These are phyloP conservation scores for Rugalucina vietnamica DNA, from an alignment of 2,888 invertebrate species.

Conservation along the genomic window DNA sequence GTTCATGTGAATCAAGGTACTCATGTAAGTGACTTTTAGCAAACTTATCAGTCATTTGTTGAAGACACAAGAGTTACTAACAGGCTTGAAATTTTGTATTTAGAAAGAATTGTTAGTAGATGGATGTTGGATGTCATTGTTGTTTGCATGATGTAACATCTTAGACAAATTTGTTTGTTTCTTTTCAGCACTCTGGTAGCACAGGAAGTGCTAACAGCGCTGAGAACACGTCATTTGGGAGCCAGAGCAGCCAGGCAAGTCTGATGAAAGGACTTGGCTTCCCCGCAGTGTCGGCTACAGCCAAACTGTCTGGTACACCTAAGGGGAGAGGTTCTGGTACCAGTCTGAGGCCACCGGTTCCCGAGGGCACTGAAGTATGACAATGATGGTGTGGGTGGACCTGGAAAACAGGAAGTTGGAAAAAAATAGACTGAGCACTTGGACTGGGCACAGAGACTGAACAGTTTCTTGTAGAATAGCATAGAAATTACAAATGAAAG, in stretches of 20 bases:
- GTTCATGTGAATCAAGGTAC: too few species aligned
- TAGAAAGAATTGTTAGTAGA: too few species aligned
- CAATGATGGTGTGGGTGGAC: neutral
- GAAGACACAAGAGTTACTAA: too few species aligned
- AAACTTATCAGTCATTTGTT: too few species aligned
- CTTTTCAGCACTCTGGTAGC: conserved; percentile 76
- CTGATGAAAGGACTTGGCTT: conserved; percentile 57
- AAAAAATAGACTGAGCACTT: too few species aligned
- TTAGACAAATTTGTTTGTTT: too few species aligned
- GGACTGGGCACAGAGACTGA: too few species aligned
- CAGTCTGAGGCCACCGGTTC: conserved; percentile 56
- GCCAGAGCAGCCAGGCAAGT: conserved; percentile 61
- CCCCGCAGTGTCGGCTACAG: conserved; percentile 37
- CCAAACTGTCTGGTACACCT: conserved; percentile 33
- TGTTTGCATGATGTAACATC: too few species aligned
- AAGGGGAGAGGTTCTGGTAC: conserved; percentile 31
- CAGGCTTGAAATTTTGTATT: too few species aligned
- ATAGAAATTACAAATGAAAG: neutral
- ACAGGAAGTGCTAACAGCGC: conserved; percentile 74
- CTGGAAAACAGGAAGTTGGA: neutral
- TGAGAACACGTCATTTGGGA: conserved; percentile 61
- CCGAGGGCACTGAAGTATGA: conserved; percentile 76
- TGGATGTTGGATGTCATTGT: too few species aligned
- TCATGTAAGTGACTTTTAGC: too few species aligned
- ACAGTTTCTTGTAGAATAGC: too few species aligned